Percentiles rank a stretch among this genome's conserved stretches.
These are phyloP conservation scores for Bombus polaris DNA, from an alignment of 1,140 invertebrate species.

Conservation along the genomic window DNA sequence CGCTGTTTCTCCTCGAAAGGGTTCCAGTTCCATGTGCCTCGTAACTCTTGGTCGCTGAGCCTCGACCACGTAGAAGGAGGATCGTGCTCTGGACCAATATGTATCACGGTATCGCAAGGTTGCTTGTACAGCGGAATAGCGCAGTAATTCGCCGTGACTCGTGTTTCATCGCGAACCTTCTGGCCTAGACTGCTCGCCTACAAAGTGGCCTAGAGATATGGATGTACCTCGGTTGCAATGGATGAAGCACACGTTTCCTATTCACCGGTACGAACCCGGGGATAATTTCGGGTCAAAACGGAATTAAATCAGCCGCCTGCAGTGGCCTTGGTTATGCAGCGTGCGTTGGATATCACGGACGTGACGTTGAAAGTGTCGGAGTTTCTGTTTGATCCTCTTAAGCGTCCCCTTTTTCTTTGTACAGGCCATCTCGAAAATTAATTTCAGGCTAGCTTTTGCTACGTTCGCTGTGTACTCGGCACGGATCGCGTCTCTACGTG, in stretches of 20 bases:
- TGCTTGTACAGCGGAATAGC: conserved; percentile 16
- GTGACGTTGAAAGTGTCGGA: background rate
- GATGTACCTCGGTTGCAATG: background rate
- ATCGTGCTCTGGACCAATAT: conserved; percentile 32
- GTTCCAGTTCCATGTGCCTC: conserved; percentile 1
- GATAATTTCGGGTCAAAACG: background rate
- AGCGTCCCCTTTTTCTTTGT: background rate
- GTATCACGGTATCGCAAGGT: conserved; percentile 46
- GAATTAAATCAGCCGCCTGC: background rate
- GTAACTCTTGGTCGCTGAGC: conserved; percentile 24
- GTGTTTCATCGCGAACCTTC: conserved; percentile 38
- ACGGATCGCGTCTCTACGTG: no score
- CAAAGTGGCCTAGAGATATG: conserved; percentile 23
- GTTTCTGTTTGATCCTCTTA: background rate
- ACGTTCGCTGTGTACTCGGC: no score
- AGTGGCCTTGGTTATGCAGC: background rate
- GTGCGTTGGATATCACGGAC: no score
- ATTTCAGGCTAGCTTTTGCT: background rate
- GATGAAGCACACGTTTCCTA: conserved; percentile 5
- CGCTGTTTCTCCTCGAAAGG: background rate
- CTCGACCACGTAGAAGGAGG: background rate
- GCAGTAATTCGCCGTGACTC: conserved; percentile 47
- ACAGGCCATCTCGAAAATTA: background rate
- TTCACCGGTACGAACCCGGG: background rate
- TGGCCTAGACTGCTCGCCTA: conserved; percentile 11